Conservation (phyloP, 2,113 vertebrate genomes). For the Cynopterus brachyotis region DNA sequence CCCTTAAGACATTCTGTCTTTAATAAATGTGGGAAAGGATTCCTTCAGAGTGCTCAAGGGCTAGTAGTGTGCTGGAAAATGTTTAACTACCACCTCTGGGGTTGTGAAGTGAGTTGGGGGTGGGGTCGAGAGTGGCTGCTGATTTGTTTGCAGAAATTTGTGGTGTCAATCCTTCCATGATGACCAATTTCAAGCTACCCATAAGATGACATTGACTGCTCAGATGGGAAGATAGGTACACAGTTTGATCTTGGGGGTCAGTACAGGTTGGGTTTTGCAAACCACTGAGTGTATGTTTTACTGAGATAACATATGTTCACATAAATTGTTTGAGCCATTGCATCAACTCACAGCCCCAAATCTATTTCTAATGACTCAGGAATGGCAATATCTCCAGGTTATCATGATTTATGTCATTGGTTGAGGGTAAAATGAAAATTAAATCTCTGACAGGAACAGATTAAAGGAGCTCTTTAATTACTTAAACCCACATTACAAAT, state of each 20-base stretch:
- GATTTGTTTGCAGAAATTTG: neutral
- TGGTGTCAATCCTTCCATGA: neutral
- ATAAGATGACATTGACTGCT: neutral
- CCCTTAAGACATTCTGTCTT: neutral
- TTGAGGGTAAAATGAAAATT: conserved; percentile 4
- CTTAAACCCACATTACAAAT: neutral
- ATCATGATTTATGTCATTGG: neutral
- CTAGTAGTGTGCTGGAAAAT: neutral
- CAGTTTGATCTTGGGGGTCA: neutral
- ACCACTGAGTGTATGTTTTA: neutral
- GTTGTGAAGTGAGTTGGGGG: neutral
- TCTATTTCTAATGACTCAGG: neutral
- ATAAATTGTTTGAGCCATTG: neutral
- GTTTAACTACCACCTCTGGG: neutral
- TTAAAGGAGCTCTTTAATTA: conserved; percentile 47
- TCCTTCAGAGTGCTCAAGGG: neutral
- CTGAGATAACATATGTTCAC: neutral
- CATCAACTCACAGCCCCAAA: neutral
- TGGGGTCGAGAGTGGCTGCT: neutral
- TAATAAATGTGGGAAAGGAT: neutral
- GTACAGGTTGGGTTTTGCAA: neutral
- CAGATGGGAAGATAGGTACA: neutral
- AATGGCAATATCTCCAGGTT: neutral
- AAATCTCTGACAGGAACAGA: neutral
- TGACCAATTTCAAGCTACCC: neutral